These are phyloP conservation scores for Callospermophilus lateralis DNA, from an alignment of 2,113 vertebrate genomes.

Conservation along the genomic window DNA sequence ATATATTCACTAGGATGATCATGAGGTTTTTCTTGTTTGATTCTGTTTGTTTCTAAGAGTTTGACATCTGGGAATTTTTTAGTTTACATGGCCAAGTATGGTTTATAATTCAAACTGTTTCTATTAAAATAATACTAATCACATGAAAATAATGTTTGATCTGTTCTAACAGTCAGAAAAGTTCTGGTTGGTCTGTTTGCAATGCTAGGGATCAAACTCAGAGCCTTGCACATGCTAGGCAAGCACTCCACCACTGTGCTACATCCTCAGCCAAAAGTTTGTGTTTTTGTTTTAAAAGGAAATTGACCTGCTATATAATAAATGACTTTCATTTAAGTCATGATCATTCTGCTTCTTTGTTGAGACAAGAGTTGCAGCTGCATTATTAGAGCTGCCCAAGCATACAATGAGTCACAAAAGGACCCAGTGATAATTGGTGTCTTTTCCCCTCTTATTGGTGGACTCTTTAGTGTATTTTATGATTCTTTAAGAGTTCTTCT, in stretches of 20 bases:
- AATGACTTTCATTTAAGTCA: constrained; percentile 7
- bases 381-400: not conserved
- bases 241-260: not conserved
- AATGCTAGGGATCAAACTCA: not conserved
- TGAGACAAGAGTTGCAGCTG: constrained; percentile 28
- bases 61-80: constrained; percentile 19
- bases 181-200: not conserved
- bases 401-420: not conserved
- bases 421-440: not conserved
- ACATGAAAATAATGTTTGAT: constrained; percentile 1
- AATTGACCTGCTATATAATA: not conserved
- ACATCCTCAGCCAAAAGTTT: not conserved
- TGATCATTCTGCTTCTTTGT: constrained; percentile 15
- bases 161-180: not conserved
- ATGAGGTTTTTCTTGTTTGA: not conserved
- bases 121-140: constrained; percentile 39
- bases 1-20: not conserved
- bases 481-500: not conserved
- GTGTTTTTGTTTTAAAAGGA: constrained; percentile 16
- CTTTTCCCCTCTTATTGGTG: not conserved
- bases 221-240: not conserved
- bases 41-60: not conserved
- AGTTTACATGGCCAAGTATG: constrained; percentile 1
- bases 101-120: constrained; percentile 23
- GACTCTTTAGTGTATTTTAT: constrained; percentile 9